These are phyloP conservation scores for Ctenomys sociabilis DNA, from an alignment of 2,113 vertebrate genomes.

Conservation along the genomic window DNA sequence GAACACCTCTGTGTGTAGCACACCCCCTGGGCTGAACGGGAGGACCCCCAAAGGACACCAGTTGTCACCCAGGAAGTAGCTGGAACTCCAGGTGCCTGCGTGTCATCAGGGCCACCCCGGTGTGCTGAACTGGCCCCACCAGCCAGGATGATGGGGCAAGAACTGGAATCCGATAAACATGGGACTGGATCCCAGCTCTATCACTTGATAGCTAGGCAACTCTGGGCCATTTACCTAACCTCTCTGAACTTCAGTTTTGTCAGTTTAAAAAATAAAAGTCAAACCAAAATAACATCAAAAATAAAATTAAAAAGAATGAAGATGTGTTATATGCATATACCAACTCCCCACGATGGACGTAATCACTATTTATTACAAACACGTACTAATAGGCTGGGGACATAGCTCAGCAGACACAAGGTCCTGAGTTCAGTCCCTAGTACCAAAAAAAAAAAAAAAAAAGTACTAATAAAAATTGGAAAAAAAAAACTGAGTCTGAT, in stretches of 20 bases:
- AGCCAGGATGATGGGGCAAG: not conserved
- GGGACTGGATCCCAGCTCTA: slow-evolving; percentile 19
- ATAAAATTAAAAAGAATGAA: not conserved
- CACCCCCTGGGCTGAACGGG: not conserved
- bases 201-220: slow-evolving; percentile 31
- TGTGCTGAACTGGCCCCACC: not conserved
- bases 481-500: not conserved
- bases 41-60: not conserved
- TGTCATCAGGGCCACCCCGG: not conserved
- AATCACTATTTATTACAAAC: no score
- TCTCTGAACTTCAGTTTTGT: slow-evolving; percentile 30
- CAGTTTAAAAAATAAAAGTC: not conserved
- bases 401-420: no score
- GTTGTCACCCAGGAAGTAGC: not conserved
- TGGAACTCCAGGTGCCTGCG: not conserved
- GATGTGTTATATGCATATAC: not conserved
- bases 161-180: not conserved
- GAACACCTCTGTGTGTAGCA: not conserved
- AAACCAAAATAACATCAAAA: not conserved
- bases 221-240: slow-evolving; percentile 42
- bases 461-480: not conserved
- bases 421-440: no score
- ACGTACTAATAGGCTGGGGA: no score
- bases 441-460: no score
- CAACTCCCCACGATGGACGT: not conserved